These are phyloP conservation scores for Hyles vespertilio DNA, from an alignment of 1,140 invertebrate species.

Conservation along the genomic window DNA sequence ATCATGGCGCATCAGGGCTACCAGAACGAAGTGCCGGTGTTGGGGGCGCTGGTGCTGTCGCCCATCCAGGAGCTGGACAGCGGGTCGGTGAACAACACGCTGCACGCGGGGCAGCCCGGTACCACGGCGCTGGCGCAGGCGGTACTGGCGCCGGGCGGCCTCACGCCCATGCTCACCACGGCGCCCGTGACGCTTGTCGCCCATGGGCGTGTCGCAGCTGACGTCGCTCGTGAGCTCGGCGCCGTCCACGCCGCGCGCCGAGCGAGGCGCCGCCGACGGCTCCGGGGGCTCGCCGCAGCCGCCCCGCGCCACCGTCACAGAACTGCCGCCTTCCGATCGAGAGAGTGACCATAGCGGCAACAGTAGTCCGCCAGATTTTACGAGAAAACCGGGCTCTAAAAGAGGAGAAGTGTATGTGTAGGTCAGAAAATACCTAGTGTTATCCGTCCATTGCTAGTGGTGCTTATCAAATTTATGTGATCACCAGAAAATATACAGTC, in stretches of 20 bases:
- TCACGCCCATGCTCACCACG: constrained; percentile 77
- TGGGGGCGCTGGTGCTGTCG: constrained; percentile 84
- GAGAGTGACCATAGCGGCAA: constrained; percentile 51
- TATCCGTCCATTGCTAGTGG: constrained; percentile 13
- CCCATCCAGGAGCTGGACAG: constrained; percentile 87
- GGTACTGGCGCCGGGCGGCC: constrained; percentile 79
- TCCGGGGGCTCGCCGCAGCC: constrained; percentile 36
- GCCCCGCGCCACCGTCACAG: constrained; percentile 47
- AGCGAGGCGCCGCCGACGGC: constrained; percentile 36
- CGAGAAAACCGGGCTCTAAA: constrained; percentile 64
- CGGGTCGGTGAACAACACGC: constrained; percentile 80
- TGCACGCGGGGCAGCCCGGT: constrained; percentile 80
- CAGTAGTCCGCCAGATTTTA: constrained; percentile 46
- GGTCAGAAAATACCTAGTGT: constrained; percentile 8
- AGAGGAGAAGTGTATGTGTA: constrained; percentile 77
- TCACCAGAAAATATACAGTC: constrained; percentile 4
- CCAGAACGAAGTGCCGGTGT: constrained; percentile 80
- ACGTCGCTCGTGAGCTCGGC: constrained; percentile 60
- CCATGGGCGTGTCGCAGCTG: constrained; percentile 66
- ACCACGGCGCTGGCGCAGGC: constrained; percentile 83
- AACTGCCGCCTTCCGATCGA: constrained; percentile 48
- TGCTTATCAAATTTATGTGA: constrained; percentile 18
- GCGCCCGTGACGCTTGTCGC: constrained; percentile 72
- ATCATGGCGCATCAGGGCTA: constrained; percentile 80
- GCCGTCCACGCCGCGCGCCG: constrained; percentile 54